phyloP scores from a whole-genome alignment of 1,140 invertebrate species.

The Apis mellifera region DNA sequence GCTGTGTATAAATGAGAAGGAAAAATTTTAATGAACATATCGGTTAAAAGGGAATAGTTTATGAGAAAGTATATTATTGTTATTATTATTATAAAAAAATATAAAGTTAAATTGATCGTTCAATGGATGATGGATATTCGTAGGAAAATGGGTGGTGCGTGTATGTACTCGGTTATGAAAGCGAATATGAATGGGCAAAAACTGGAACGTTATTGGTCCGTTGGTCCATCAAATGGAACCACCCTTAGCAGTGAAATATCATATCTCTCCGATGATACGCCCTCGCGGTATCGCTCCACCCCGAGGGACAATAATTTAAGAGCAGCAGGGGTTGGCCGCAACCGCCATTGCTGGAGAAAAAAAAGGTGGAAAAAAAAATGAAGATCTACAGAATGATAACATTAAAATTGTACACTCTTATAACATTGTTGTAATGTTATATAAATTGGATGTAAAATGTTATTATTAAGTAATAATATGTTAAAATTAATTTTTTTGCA shows the following conservation, averaged over 20 bases:
- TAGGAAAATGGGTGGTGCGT: slow-evolving; percentile 32
- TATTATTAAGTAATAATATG: not conserved
- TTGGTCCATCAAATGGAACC: slow-evolving; percentile 63
- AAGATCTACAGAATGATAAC: not conserved
- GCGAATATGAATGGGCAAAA: slow-evolving; percentile 62
- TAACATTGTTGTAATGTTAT: not conserved
- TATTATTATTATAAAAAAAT: not conserved
- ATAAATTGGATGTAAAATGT: not conserved
- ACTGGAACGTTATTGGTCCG: slow-evolving; percentile 70
- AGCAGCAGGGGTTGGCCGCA: slow-evolving; percentile 51
- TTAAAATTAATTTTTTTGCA: no score
- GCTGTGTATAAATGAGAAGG: not conserved
- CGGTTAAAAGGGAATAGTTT: no score
- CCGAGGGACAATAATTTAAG: slow-evolving; percentile 77
- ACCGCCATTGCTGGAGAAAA: slow-evolving; percentile 43
- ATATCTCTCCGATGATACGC: slow-evolving; percentile 77
- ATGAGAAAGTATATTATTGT: no score
- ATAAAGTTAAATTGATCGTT: not conserved
- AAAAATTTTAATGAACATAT: no score
- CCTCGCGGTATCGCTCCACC: slow-evolving; percentile 74
- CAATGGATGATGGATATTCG: not conserved
- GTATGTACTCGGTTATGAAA: slow-evolving; percentile 64
- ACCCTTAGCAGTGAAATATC: slow-evolving; percentile 73
- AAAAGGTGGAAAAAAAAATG: slow-evolving; percentile 19
- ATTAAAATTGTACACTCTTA: not conserved